Evolutionary conservation across 1,140 invertebrate species (phyloP).

Genomic region (Spodoptera frugiperda): DNA sequence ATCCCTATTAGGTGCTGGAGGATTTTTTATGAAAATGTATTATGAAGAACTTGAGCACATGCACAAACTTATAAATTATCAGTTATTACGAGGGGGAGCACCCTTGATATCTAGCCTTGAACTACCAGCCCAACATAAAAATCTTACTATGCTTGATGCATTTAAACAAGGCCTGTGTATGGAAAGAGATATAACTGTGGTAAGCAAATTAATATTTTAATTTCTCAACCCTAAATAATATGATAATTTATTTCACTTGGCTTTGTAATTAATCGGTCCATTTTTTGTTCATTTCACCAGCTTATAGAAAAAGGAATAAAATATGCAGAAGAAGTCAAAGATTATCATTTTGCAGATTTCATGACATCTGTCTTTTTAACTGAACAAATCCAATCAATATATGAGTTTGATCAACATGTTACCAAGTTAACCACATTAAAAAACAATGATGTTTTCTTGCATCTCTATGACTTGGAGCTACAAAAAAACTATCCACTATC

Average conservation of each 20-base stretch:
- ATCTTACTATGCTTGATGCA: constrained; percentile 55
- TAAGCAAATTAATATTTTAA: constrained; percentile 25
- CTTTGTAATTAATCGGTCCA: neutral
- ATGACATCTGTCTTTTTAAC: constrained; percentile 57
- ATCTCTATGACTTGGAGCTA: constrained; percentile 56
- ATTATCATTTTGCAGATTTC: constrained; percentile 62
- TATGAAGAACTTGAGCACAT: constrained; percentile 61
- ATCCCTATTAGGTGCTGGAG: constrained; percentile 54
- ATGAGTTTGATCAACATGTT: constrained; percentile 56
- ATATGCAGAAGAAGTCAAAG: constrained; percentile 55
- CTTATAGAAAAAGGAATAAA: constrained; percentile 53
- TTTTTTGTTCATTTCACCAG: constrained; percentile 35
- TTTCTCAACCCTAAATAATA: neutral
- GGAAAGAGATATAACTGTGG: constrained; percentile 58
- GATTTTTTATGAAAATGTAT: constrained; percentile 65
- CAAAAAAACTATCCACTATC: constrained; percentile 50
- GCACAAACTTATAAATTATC: constrained; percentile 60
- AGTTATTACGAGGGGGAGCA: constrained; percentile 56
- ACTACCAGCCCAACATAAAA: constrained; percentile 34
- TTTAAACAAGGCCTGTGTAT: constrained; percentile 56
- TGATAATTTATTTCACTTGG: neutral
- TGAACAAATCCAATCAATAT: constrained; percentile 59
- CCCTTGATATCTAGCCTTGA: constrained; percentile 50
- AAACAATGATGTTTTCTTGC: constrained; percentile 50
- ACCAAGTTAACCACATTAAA: constrained; percentile 45